These are phyloP conservation scores for Pao palembangensis DNA, from an alignment of 2,113 vertebrate genomes.

Conservation along the genomic window DNA sequence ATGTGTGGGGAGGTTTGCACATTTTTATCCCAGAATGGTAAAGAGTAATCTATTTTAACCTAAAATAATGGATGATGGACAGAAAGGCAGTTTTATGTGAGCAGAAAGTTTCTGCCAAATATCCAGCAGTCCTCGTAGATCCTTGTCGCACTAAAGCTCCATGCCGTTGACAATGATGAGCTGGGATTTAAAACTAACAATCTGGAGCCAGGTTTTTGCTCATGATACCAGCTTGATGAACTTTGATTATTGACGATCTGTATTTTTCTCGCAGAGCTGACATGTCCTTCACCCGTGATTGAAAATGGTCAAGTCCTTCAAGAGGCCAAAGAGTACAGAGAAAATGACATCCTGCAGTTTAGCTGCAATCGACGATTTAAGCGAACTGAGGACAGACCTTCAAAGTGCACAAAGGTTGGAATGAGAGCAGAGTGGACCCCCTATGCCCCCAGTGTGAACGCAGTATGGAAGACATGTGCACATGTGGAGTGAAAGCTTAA, in stretches of 20 bases:
- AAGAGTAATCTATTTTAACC: conserved; percentile 4
- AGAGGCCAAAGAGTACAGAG: neutral
- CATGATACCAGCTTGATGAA: too few relatives aligned
- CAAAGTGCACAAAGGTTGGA: conserved; percentile 42
- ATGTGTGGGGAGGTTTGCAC: conserved; percentile 24
- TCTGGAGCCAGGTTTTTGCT: too few relatives aligned
- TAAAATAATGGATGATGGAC: neutral
- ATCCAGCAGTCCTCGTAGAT: too few relatives aligned
- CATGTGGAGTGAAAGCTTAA: too few relatives aligned
- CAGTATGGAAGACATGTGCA: conserved; percentile 16
- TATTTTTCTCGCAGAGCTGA: conserved; percentile 43
- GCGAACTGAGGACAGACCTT: rapidly evolving
- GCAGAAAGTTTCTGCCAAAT: too few relatives aligned
- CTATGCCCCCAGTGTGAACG: conserved; percentile 62
- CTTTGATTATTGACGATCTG: neutral
- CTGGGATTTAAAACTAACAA: too few relatives aligned
- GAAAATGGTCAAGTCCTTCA: neutral
- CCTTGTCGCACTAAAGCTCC: too few relatives aligned
- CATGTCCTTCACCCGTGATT: conserved; percentile 5
- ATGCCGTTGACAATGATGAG: too few relatives aligned
- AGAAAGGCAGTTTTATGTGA: neutral
- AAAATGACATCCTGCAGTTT: conserved; percentile 30
- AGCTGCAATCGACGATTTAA: neutral
- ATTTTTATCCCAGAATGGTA: conserved; percentile 32
- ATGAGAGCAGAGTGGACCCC: conserved; percentile 44